Evolutionary conservation across 2,888 invertebrate genomes (phyloP).

Genomic region (Trimorus sp.): DNA sequence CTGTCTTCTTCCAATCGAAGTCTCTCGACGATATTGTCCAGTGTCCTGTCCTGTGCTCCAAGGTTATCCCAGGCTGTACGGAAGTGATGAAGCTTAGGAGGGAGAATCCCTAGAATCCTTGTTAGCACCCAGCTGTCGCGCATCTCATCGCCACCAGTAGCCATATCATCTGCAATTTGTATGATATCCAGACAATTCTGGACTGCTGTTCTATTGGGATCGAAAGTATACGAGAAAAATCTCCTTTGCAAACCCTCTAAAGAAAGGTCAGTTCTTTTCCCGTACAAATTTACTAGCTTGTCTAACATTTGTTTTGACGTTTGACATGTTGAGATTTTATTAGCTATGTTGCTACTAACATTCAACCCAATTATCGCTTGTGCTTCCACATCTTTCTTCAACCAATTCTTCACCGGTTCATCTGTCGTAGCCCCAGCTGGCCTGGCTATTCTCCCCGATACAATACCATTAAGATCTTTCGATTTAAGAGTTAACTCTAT

Average conservation of each 20-base stretch:
- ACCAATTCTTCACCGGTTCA: constrained; percentile 59
- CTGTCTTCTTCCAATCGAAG: constrained; percentile 54
- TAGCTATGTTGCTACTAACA: constrained; percentile 65
- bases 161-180: constrained; percentile 57
- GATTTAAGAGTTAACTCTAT: constrained; percentile 59
- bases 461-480: constrained; percentile 44
- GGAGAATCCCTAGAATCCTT: constrained; percentile 66
- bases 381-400: constrained; percentile 69
- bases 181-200: constrained; percentile 67
- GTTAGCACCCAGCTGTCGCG: constrained; percentile 39
- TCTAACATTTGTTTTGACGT: constrained; percentile 57
- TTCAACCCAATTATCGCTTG: constrained; percentile 70
- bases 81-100: constrained; percentile 68
- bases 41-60: constrained; percentile 44
- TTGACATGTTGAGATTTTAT: constrained; percentile 65
- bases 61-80: constrained; percentile 67
- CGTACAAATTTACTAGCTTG: constrained; percentile 61
- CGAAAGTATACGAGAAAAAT: constrained; percentile 69
- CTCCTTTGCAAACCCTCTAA: constrained; percentile 63
- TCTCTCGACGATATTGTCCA: constrained; percentile 44
- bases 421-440: constrained; percentile 53
- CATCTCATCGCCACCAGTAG: constrained; percentile 65
- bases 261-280: constrained; percentile 66
- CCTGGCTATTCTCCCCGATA: constrained; percentile 44
- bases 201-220: constrained; percentile 61